These are phyloP conservation scores for Neodiprion virginianus DNA, from an alignment of 1,140 invertebrate species.

Conservation along the genomic window DNA sequence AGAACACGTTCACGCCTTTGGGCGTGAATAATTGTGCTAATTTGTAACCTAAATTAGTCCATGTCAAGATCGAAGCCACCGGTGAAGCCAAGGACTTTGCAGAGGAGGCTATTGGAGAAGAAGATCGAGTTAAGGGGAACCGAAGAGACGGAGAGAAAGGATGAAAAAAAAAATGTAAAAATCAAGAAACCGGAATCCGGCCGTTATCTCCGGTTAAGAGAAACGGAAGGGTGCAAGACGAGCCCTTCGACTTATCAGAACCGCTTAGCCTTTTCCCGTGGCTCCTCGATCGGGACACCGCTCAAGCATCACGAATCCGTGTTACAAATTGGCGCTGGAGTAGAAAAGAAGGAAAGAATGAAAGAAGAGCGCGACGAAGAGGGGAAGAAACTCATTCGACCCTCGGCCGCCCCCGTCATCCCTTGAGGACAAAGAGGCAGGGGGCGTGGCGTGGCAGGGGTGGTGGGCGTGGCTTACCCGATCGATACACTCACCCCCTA, in stretches of 20 bases:
- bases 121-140: too few species aligned
- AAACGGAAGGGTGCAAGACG: not conserved
- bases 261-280: not conserved
- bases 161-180: too few species aligned
- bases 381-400: not conserved
- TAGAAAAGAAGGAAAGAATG: slow-evolving; percentile 26
- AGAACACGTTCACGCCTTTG: too few species aligned
- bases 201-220: not conserved
- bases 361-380: not conserved
- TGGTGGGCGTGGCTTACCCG: slow-evolving; percentile 50
- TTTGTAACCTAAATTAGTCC: too few species aligned
- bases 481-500: slow-evolving; percentile 57
- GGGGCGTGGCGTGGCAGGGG: slow-evolving; percentile 49
- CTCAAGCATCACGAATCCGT: slow-evolving; percentile 18
- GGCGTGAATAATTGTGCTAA: too few species aligned
- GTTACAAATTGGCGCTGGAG: slow-evolving; percentile 36
- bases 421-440: slow-evolving; percentile 41
- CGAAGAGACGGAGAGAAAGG: too few species aligned
- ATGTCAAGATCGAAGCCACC: too few species aligned
- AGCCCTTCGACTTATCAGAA: not conserved
- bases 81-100: too few species aligned
- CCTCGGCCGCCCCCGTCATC: slow-evolving; percentile 20
- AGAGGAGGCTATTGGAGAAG: too few species aligned
- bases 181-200: too few species aligned
- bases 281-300: slow-evolving; percentile 16